These are phyloP conservation scores for Caretta caretta DNA, from an alignment of 2,113 vertebrate genomes.

Conservation along the genomic window DNA sequence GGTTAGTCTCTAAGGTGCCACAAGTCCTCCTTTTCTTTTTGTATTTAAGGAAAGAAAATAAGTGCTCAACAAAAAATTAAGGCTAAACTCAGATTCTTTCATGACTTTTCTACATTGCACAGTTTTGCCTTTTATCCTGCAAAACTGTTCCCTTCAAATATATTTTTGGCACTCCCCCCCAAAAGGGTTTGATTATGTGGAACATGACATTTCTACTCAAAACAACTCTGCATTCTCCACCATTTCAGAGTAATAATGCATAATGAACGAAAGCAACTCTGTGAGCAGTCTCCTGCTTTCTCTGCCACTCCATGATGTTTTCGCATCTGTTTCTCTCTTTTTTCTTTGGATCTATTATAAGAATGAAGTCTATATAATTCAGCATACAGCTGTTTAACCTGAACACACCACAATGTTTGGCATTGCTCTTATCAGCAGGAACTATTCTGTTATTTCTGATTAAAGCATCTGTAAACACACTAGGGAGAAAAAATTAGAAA, in stretches of 20 bases:
- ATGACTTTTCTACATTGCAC: conserved; percentile 12
- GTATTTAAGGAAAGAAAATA: neutral
- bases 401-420: neutral
- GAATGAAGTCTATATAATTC: neutral
- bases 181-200: neutral
- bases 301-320: neutral
- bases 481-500: neutral
- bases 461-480: neutral
- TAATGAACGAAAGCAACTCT: neutral
- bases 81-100: neutral
- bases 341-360: neutral
- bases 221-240: neutral
- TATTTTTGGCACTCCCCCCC: neutral
- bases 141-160: conserved; percentile 18
- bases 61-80: neutral
- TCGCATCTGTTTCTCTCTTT: neutral
- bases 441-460: neutral
- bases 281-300: neutral
- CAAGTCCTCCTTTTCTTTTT: too few relatives aligned
- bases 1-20: too few relatives aligned
- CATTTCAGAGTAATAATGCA: neutral
- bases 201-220: conserved; percentile 16
- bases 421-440: neutral
- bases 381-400: conserved; percentile 7
- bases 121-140: neutral